Percentiles rank a stretch among this genome's conserved stretches.
Conservation (phyloP, 2,888 invertebrate species). For the Agonopterix arenella region DNA sequence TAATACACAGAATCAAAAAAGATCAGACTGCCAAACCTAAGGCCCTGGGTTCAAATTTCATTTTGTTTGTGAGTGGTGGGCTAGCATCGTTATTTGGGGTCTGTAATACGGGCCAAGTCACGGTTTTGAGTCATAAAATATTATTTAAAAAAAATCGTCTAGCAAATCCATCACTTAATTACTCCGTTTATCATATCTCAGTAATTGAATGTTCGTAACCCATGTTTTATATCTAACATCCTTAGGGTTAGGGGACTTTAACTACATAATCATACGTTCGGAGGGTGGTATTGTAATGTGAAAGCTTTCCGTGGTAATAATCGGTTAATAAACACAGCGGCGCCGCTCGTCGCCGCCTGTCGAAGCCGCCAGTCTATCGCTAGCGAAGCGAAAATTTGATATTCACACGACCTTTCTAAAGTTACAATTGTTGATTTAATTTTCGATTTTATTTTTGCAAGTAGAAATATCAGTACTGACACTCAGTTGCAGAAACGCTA, state of each 20-base stretch:
- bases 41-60: no score
- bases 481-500: no score
- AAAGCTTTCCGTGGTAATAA: slow-evolving; percentile 45
- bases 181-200: slow-evolving; percentile 1
- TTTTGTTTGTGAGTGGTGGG: no score
- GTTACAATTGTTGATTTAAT: no score
- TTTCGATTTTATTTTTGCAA: no score
- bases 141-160: not conserved
- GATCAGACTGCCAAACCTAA: no score
- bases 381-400: not conserved
- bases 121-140: not conserved
- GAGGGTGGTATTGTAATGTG: slow-evolving; percentile 29
- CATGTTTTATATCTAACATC: slow-evolving; percentile 1
- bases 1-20: no score
- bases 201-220: slow-evolving; percentile 2
- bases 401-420: no score
- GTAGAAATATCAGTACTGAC: no score
- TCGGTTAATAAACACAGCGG: slow-evolving; percentile 46
- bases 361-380: not conserved
- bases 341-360: slow-evolving; percentile 14
- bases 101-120: no score
- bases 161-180: not conserved
- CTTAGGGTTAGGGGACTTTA: slow-evolving; percentile 10
- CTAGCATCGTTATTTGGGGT: no score
- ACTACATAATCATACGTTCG: slow-evolving; percentile 25